A percentile compares a stretch with the other conserved stretches of the same genome.
Conservation (phyloP, 2,113 vertebrate species). For the Cromileptes altivelis region DNA sequence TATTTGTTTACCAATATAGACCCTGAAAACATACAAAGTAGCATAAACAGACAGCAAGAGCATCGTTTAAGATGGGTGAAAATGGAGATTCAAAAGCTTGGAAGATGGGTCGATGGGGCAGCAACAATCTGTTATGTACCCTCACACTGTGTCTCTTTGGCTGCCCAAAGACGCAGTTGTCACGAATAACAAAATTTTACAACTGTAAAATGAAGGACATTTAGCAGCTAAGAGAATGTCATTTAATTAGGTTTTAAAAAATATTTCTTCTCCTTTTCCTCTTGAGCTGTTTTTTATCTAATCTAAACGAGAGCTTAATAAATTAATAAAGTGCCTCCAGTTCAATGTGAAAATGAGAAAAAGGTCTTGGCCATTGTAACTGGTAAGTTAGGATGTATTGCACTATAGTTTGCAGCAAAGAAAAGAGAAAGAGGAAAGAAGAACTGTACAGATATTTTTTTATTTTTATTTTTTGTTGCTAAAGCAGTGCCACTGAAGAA, state of each 20-base stretch:
- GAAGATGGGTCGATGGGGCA: slow-evolving; percentile 40
- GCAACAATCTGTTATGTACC: slow-evolving; percentile 47
- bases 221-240: slow-evolving; percentile 11
- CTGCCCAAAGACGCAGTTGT: slow-evolving; percentile 17
- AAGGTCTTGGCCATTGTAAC: slow-evolving; percentile 20
- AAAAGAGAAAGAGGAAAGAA: too few relatives aligned
- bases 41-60: slow-evolving; percentile 70
- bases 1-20: slow-evolving; percentile 83
- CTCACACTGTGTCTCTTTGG: slow-evolving; percentile 23
- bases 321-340: slow-evolving; percentile 14
- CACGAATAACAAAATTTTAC: not conserved
- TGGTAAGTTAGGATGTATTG: slow-evolving; percentile 2
- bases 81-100: slow-evolving; percentile 71
- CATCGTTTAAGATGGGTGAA: slow-evolving; percentile 69
- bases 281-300: not conserved
- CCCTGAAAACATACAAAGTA: slow-evolving; percentile 73
- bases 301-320: not conserved
- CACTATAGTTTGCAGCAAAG: not conserved
- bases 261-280: not conserved
- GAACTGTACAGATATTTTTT: too few relatives aligned
- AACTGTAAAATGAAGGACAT: not conserved
- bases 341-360: slow-evolving; percentile 20
- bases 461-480: too few relatives aligned
- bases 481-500: slow-evolving; percentile 28
- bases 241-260: slow-evolving; percentile 12